Base-by-base conservation (phyloP, 2,888 invertebrate genomes). In the Andrena chrysosceles region DNA sequence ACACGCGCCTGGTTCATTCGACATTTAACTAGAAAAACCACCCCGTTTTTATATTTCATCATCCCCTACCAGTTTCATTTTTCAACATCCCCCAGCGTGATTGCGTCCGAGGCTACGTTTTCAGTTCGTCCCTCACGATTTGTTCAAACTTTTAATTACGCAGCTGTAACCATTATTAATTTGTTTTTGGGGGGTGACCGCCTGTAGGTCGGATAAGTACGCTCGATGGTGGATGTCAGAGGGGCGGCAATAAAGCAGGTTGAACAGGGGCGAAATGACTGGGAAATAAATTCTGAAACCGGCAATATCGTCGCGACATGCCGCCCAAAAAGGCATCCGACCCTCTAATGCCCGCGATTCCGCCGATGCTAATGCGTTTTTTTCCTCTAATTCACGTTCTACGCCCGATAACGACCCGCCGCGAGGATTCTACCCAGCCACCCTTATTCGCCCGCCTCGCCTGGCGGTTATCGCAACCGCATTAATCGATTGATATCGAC, bases 401-500 rank as follows among this genome's bases (percentile, higher is more conserved):
- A 54, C 54, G 66, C 49, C 60, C 56, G 80, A 81, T 81, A 75
- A 80, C 83, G 80, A 86, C 84, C 76, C 42, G 10, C 62, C 63
- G 64, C 52, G 81, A 84, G 70, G 74, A 86, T 84, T 76, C 26
- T 23, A 48, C 59, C 20, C 26, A 31, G 35, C 20, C 48, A 10
- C n/a, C 26, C n/a, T 29, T 62, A 33, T 72, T 77, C 56, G 10
- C 66, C 35, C 35, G 35, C 60, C 26, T 42, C n/a, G 42, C 8
- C 49, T 23, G 16, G 33, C 33, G 63, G 67, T 70, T 85, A 85
- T 80, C 62, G 79, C 82, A 48, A 52, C 62, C 69, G 77, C 84
- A 67, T 81, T 84, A 73, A 84, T 86, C 86, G 86, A 81, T 75
- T 70, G 78, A 72, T 72, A 72, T 67, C 72, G 33, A 54, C 66